Evolutionary conservation across 2,797 vertebrate genomes (phyloP), one percentile per base, ranked within the genome.

Genomic region (Hyperoplus lanceolatus): DNA sequence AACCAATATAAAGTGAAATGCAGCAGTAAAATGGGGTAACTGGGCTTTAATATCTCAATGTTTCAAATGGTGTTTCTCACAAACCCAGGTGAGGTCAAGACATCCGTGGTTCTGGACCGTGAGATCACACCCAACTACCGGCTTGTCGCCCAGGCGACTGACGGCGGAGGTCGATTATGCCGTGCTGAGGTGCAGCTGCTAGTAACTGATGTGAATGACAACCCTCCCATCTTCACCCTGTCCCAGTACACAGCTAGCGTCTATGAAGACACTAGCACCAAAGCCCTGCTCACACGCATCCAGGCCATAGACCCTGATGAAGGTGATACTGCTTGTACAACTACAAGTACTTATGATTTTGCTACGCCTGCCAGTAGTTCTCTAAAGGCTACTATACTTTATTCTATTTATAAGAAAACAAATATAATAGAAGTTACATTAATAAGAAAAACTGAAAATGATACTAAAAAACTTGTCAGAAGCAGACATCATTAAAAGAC

Each of bases 171-270:
- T 58, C 94, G 93, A 48, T 97, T 95, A 90, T 99, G 97, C 83
- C 96, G 95, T 1, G 95, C 97, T 1, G 92, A 95, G 76, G 88
- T 99, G 69, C 93, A 77, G 43, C 90, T 99, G 79, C 86, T 90
- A 42, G 93, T 99, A 81, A 95, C 96, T 75, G 98, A 99, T 0
- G 96, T 99, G 83, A 99, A 99, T n/a, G 98, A 99, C 89, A 99
- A 98, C 78, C 94, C 98, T 0, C 98, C 98, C 0, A 72, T 94
- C 57, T 99, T 99, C 89, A 96, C 96, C 1, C 93, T 94, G 36
- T 81, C 95, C 16, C 96, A 95, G 77, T 99, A 99, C 85, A 93
- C 94, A 0, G 89, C 96, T 0, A 97, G 97, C 9, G 94, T 99
- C 53, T 97, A 97, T 1, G 98, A 99, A 90, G 97, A 98, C 90